These are phyloP conservation scores for Neodiprion fabricii DNA, from an alignment of 1,140 invertebrate species.

Conservation along the genomic window DNA sequence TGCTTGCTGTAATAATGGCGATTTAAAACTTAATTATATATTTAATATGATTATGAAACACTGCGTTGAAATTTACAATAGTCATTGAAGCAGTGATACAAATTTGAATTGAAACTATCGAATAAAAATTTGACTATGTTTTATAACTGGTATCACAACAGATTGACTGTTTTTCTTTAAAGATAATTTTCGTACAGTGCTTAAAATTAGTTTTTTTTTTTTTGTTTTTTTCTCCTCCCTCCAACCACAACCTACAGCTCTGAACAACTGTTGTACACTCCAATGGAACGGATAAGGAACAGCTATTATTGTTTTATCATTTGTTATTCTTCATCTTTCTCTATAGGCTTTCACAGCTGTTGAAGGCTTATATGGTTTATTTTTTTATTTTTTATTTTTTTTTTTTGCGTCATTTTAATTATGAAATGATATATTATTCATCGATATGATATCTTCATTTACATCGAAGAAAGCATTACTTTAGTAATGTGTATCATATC, in stretches of 20 bases:
- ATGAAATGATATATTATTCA: constrained; percentile 6
- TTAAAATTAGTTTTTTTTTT: not conserved
- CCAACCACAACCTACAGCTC: constrained; percentile 4
- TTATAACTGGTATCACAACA: constrained; percentile 6
- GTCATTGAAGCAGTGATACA: not conserved
- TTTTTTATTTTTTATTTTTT: not conserved
- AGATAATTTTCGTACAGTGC: not conserved
- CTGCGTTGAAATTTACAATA: no score
- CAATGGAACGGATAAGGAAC: not conserved
- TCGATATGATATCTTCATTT: constrained; percentile 3
- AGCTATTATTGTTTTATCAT: not conserved
- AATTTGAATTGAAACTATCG: not conserved
- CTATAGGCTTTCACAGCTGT: constrained; percentile 1
- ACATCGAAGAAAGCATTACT: constrained; percentile 3
- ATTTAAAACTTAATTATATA: no score
- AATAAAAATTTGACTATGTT: not conserved
- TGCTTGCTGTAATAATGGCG: not conserved
- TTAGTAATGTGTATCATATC: not conserved
- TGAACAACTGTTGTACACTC: not conserved
- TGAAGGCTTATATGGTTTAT: constrained; percentile 1
- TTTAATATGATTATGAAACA: no score
- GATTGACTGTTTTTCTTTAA: constrained; percentile 1
- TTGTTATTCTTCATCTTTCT: not conserved
- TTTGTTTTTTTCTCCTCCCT: not conserved
- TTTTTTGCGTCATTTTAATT: not conserved